phyloP scores from a whole-genome alignment of 2,797 vertebrate genomes.

The Oreochromis mossambicus region DNA sequence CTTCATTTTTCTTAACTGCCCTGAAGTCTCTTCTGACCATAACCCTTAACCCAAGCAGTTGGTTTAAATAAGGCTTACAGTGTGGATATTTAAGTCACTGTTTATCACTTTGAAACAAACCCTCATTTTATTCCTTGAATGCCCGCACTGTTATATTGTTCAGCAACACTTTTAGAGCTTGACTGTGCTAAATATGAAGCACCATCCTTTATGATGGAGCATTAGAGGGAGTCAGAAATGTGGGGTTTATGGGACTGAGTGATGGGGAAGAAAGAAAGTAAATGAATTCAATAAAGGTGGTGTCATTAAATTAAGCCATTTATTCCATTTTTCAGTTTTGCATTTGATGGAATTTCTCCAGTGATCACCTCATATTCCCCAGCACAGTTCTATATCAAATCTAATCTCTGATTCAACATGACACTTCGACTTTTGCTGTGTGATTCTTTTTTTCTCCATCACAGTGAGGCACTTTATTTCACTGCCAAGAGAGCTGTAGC shows the following conservation, averaged over 20 bases:
- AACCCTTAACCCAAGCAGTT: not conserved
- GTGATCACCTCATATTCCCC: not conserved
- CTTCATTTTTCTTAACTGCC: not conserved
- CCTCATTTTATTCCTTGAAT: not conserved
- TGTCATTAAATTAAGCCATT: not conserved
- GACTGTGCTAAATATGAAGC: not conserved
- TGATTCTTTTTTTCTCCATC: not conserved
- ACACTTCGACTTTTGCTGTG: conserved; percentile 5
- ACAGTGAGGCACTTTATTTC: conserved; percentile 3
- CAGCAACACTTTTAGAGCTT: not conserved
- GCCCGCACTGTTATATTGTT: not conserved
- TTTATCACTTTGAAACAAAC: not conserved
- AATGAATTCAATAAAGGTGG: not conserved
- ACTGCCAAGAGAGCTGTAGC: conserved; percentile 30
- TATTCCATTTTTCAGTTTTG: not conserved
- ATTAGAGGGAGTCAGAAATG: not conserved
- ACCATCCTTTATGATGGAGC: not conserved
- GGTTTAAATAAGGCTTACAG: not conserved
- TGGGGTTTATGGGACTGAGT: not conserved
- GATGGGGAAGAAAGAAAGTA: not conserved
- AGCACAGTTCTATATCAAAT: not conserved
- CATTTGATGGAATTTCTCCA: not conserved
- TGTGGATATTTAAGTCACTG: not conserved
- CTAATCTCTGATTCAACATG: conserved; percentile 10
- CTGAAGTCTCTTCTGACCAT: not conserved